phyloP scores from a whole-genome alignment of 2,113 vertebrate species.

The Indri indri region DNA sequence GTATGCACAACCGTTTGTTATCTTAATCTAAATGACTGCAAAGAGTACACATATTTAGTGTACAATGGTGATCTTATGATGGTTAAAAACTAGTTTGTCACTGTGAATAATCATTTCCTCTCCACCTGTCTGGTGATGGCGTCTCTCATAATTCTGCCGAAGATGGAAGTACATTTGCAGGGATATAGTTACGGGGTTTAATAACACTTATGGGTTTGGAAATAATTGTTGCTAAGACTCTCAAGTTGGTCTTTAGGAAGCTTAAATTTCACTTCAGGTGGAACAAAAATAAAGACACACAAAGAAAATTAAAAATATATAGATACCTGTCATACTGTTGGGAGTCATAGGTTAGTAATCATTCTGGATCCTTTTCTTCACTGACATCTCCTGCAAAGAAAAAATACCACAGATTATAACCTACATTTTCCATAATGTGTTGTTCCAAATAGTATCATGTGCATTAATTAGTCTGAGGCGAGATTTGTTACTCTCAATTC shows the following conservation, averaged over 20 bases:
- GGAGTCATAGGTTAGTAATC: conserved; percentile 86
- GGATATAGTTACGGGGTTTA: neutral
- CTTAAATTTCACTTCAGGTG: neutral
- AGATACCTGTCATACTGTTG: conserved; percentile 90
- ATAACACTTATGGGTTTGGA: neutral
- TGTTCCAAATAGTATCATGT: neutral
- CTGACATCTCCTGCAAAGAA: conserved; percentile 80
- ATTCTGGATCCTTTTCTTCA: conserved; percentile 80
- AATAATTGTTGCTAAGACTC: neutral
- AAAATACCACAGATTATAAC: conserved; percentile 56
- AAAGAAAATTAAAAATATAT: neutral
- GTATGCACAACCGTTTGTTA: neutral
- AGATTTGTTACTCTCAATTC: neutral
- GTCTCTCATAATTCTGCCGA: neutral
- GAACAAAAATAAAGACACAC: neutral
- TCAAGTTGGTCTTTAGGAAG: neutral
- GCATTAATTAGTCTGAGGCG: neutral
- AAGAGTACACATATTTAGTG: neutral
- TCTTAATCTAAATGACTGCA: neutral
- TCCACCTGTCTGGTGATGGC: neutral
- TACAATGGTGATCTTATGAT: neutral
- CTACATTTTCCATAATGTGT: neutral
- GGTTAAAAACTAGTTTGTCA: neutral
- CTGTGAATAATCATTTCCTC: neutral
- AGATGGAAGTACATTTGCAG: neutral